Evolutionary conservation across 2,113 vertebrate genomes (phyloP), one percentile per base, ranked within the genome.

Genomic region (Hydropotes inermis): DNA sequence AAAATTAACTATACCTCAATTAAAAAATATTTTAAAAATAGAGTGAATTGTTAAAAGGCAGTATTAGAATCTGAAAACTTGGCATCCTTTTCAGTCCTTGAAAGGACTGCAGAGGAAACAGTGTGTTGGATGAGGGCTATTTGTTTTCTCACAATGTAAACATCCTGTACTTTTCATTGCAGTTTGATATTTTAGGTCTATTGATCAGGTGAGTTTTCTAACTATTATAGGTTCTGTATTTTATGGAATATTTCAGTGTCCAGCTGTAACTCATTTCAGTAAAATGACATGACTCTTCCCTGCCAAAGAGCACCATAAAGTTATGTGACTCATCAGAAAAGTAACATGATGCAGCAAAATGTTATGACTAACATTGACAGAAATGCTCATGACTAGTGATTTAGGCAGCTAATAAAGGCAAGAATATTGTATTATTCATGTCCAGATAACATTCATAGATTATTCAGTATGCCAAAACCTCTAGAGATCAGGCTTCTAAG

Each of bases 301-400:
- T 95, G 85, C 94, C 96, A 93, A 96, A 83, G 83, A 91, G 58
- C 30, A 36, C 21, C 15, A 50, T 19, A 93, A 96, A 64, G 27
- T 64, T 94, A 70, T 91, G 86, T 97, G 98, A 98, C 94, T 98
- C 98, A 97, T 98, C 98, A 97, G 95, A 97, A 98, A 98, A 96
- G 88, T 45, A 97, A 54, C 95, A 92, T 97, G 97, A 97, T 91
- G 60, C 96, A 97, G 93, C 98, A 93, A 95, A 97, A 97, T 84
- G 67, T 39, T 25, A 74, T 39, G 67, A 39, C 67, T 74, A 39
- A 39, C n/a, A 23, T 11, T 74, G 67, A 74, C 19, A 74, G 39
- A 97, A 97, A 96, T 36, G 60, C 82, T 95, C 95, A 33, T 52
- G 95, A 61, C 82, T 33, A 87, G 88, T 60, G 82, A 97, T 91